Evolutionary conservation across 2,888 invertebrate species (phyloP).

Genomic region (Hermaeophaga mercurialis): DNA sequence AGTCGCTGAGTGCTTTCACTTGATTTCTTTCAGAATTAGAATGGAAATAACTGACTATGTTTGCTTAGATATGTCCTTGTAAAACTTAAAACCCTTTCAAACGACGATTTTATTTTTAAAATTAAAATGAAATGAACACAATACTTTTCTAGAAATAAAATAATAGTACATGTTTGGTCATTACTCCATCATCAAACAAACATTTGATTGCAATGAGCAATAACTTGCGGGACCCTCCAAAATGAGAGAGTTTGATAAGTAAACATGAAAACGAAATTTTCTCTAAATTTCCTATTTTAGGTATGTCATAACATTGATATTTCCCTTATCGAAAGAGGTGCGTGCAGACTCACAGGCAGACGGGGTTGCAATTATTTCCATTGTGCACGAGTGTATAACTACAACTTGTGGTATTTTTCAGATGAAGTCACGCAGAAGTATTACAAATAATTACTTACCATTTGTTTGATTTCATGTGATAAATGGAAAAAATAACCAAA

Average conservation of each 20-base stretch:
- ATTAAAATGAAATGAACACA: too few relatives aligned
- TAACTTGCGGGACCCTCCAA: too few relatives aligned
- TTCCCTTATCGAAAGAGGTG: constrained; percentile 38
- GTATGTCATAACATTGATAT: constrained; percentile 33
- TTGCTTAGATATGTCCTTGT: too few relatives aligned
- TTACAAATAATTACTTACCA: constrained; percentile 53
- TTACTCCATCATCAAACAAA: too few relatives aligned
- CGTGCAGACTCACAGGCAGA: constrained; percentile 56
- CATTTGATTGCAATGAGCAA: too few relatives aligned
- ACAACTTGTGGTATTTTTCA: constrained; percentile 50
- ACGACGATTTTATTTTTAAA: too few relatives aligned
- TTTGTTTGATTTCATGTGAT: constrained; percentile 49
- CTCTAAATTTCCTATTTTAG: constrained; percentile 19
- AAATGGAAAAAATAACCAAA: constrained; percentile 34
- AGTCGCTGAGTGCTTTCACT: neutral
- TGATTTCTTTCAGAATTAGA: neutral
- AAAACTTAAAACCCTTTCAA: too few relatives aligned
- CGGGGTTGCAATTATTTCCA: constrained; percentile 54
- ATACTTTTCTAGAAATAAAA: too few relatives aligned
- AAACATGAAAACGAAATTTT: too few relatives aligned
- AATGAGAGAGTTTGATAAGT: too few relatives aligned
- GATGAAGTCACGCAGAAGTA: constrained; percentile 53
- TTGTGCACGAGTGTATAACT: constrained; percentile 50
- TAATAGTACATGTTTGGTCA: too few relatives aligned
- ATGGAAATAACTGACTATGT: too few relatives aligned